Conservation (phyloP, 2,888 invertebrate species). For the Proisotoma minuta region DNA sequence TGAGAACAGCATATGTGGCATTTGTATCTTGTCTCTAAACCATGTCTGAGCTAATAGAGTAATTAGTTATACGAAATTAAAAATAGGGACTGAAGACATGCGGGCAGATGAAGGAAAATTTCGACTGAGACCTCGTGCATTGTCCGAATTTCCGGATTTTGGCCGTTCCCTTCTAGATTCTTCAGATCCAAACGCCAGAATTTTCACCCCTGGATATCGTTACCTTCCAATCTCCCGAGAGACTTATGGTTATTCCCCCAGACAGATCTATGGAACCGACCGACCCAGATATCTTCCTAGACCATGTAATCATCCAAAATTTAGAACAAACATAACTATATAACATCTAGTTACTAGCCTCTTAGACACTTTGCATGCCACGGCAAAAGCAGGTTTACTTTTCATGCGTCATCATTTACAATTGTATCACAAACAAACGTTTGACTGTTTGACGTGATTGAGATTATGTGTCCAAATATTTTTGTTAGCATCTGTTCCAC, state of each 20-base stretch:
- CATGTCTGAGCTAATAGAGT: no score
- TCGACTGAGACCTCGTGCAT: constrained; percentile 58
- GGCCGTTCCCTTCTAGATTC: constrained; percentile 54
- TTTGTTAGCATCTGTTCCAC: constrained; percentile 29
- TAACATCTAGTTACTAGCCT: background rate
- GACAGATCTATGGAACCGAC: constrained; percentile 31
- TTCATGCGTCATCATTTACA: no score
- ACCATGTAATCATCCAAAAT: constrained; percentile 33
- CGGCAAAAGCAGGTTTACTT: no score
- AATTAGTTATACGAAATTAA: no score
- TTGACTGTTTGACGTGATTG: no score
- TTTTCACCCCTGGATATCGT: constrained; percentile 81
- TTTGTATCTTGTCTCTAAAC: no score
- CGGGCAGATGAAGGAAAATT: constrained; percentile 69
- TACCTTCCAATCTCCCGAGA: constrained; percentile 72
- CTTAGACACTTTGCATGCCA: no score
- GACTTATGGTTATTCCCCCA: constrained; percentile 80
- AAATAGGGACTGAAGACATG: constrained; percentile 80
- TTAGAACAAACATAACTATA: no score
- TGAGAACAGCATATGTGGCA: no score
- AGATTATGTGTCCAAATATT: no score
- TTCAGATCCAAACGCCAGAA: constrained; percentile 58
- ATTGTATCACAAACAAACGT: no score
- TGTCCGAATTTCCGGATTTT: constrained; percentile 34
- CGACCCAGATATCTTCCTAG: constrained; percentile 33